Evolutionary conservation across 1,140 invertebrate genomes (phyloP), one percentile per base, ranked within the genome.

Genomic region (Subanguina moxae): DNA sequence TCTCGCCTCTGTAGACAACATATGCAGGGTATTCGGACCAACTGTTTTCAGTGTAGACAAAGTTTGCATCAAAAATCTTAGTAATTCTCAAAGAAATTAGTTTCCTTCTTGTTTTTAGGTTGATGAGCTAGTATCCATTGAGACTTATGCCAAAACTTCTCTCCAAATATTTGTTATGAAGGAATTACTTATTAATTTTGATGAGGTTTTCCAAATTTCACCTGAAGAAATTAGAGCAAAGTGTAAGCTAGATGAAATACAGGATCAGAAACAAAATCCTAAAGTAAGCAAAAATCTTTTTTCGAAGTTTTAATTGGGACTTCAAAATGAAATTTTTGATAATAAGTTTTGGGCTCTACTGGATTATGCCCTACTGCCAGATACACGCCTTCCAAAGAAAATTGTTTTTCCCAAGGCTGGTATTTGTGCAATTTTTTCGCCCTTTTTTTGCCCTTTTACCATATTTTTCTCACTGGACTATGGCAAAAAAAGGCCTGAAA

Each of bases 11-110:
- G 64, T 80, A 30, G 77, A 77, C 17, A 80, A 80, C 62, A 58
- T 80, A 13, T 57, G 79, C n/a, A 82, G 78, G 63, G 63, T 78
- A 21, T 78, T 80, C 61, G 75, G 73, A 7, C 75, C 75, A 28
- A 76, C 75, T 30, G 52, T 66, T 8, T 78, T 80, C 57, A 56
- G 28, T 21, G 52, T 74, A 46, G 63, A 75, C 52, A 75, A 58
- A n/a, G 71, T 77, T 23, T 27, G 45, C 30, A 23, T 30, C 9
- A n/a, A 8, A 3, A 61, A 32, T 30, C n/a, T 52, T n/a, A n/a
- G n/a, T n/a, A n/a, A n/a, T n/a, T 38, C 11, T 38, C 32, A 5
- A 5, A 11, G 3, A 5, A 5, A 38, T 52, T 7, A 52, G 17
- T 19, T 7, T 52, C n/a, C n/a, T 52, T 52, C 23, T 52, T 52